A percentile compares a stretch with the other conserved stretches of the same genome.
Conservation (phyloP, 2,797 vertebrate species). For the Tarsius wallacei region DNA sequence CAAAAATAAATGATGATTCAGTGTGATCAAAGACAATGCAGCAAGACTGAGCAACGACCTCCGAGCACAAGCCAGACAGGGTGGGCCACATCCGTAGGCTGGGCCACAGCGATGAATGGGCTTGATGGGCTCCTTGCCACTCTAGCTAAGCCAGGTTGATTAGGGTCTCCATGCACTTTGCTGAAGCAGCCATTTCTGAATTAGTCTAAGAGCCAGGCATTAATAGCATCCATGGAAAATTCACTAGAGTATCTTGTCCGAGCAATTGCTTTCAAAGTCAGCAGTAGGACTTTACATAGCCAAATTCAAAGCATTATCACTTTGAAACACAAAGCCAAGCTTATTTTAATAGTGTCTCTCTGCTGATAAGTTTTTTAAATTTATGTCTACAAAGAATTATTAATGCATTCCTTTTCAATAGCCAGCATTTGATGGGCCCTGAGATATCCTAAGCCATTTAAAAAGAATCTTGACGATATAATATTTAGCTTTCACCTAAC, state of each 20-base stretch:
- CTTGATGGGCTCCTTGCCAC: neutral
- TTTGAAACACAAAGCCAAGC: conserved; percentile 21
- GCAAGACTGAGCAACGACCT: neutral
- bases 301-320: neutral
- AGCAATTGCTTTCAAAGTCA: neutral
- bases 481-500: neutral
- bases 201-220: neutral
- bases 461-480: neutral
- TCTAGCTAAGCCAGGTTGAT: neutral
- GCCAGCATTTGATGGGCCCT: neutral
- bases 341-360: neutral
- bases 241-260: neutral
- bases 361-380: neutral
- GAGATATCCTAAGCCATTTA: neutral
- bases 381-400: neutral
- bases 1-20: neutral
- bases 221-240: neutral
- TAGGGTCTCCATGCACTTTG: neutral
- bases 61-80: neutral
- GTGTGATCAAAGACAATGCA: conserved; percentile 62
- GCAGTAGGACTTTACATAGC: neutral
- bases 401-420: neutral
- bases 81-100: neutral
- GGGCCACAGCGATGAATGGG: neutral
- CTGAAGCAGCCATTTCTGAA: neutral